phyloP scores from a whole-genome alignment of 2,888 invertebrate genomes.

The Athalia cordata region DNA sequence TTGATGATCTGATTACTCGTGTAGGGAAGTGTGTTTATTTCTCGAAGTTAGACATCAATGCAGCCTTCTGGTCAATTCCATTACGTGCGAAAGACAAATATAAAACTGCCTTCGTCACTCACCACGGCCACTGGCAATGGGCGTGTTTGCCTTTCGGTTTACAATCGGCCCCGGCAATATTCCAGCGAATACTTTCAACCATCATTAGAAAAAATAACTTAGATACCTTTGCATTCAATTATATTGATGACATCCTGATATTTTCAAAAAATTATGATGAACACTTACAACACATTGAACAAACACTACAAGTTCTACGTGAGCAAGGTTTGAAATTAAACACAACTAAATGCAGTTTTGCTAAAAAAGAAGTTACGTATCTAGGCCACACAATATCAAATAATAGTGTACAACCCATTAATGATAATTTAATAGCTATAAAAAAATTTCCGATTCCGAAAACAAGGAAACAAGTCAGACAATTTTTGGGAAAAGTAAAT shows the following conservation, averaged over 20 bases:
- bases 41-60: conserved; percentile 55
- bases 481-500: conserved; percentile 41
- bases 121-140: conserved; percentile 21
- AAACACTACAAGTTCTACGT: neutral
- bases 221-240: conserved; percentile 48
- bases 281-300: conserved; percentile 48
- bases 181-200: conserved; percentile 49
- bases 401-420: conserved; percentile 19
- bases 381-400: conserved; percentile 31
- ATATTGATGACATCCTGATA: conserved; percentile 52
- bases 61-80: conserved; percentile 34
- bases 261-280: conserved; percentile 50
- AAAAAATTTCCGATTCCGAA: conserved; percentile 10
- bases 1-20: conserved; percentile 53
- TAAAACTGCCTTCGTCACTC: conserved; percentile 13
- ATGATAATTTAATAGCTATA: conserved; percentile 29
- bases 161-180: conserved; percentile 50
- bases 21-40: conserved; percentile 51
- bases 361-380: conserved; percentile 37
- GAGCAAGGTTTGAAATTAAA: conserved; percentile 42
- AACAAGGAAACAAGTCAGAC: conserved; percentile 8
- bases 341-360: conserved; percentile 35
- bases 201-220: conserved; percentile 48
- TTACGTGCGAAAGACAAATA: conserved; percentile 24
- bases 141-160: conserved; percentile 12